Evolutionary conservation across 2,888 invertebrate genomes (phyloP).

Genomic region (Caenorhabditis macrosperma): DNA sequence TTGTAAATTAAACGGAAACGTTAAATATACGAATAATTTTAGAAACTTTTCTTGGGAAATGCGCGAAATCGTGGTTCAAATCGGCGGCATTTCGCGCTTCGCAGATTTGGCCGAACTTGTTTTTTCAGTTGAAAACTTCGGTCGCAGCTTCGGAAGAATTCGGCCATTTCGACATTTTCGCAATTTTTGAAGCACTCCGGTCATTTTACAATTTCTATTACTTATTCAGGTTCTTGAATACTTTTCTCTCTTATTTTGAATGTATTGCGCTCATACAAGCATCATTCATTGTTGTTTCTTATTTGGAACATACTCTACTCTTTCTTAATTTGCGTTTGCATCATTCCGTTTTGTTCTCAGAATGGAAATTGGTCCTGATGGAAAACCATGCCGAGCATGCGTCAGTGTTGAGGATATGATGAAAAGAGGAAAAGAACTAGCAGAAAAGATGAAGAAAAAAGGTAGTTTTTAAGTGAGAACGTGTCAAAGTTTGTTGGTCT

Average conservation of each 20-base stretch:
- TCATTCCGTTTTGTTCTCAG: slow-evolving; percentile 17
- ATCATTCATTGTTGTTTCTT: not conserved
- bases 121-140: not conserved
- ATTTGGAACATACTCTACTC: not conserved
- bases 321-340: slow-evolving; percentile 8
- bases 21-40: too few species aligned
- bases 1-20: too few species aligned
- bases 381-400: slow-evolving; percentile 77
- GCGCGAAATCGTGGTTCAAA: not conserved
- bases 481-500: too few species aligned
- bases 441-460: slow-evolving; percentile 56
- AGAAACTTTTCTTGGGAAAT: not conserved
- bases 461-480: not conserved
- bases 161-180: not conserved
- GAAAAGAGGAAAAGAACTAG: slow-evolving; percentile 69
- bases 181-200: not conserved
- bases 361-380: slow-evolving; percentile 62
- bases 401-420: slow-evolving; percentile 78
- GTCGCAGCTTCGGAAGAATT: not conserved
- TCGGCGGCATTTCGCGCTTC: not conserved
- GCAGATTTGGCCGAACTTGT: slow-evolving; percentile 1
- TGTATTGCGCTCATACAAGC: too few species aligned
- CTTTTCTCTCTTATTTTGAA: too few species aligned
- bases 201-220: not conserved
- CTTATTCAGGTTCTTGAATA: too few species aligned